Evolutionary conservation across 2,113 vertebrate genomes (phyloP), one percentile per base, ranked within the genome.

Genomic region (Melanerpes formicivorus): DNA sequence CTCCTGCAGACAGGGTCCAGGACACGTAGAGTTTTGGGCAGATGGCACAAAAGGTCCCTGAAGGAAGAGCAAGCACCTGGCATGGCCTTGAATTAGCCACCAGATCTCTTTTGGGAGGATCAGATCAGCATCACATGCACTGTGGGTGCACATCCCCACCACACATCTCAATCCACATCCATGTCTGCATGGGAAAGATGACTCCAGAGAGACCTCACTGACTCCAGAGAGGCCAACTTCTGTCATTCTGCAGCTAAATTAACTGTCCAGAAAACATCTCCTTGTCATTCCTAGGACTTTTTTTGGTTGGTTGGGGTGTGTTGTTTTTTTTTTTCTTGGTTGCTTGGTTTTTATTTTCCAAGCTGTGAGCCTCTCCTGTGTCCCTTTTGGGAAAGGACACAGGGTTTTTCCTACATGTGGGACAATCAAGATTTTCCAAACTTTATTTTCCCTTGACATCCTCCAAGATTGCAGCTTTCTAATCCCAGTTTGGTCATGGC

Each of bases 81-180:
- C 25, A 69, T 11, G 9, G 18, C 37, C 42, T 67, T 48, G 62
- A 52, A 50, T 34, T 40, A 55, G 2, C 17, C 40, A 1, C 8
- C 0, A 18, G 3, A 3, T 58, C 4, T 60, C 21, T 62, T 90
- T 18, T 13, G 10, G 13, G 34, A 83, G 8, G 50, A 52, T 52
- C 22, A 13, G 50, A 13, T 25, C 50, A 52, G 12, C 22, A 52
- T 52, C 22, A 13, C 42, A 44, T 15, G 42, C 42, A 44, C 29
- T 9, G 6, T 26, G 63, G 1, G 3, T 34, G 13, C 5, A 16
- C 56, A 18, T 27, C 18, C 80, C 30, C 26, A 72, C 8, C 16
- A 52, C 3, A 1, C 21, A 52, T 13, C 30, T 34, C 2, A 0
- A 50, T 15, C 14, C 26, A 9, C 29, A 10, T 26, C 26, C 15